A percentile compares a stretch with the other conserved stretches of the same genome.
These are phyloP conservation scores for Bactericera cockerelli DNA, from an alignment of 1,140 invertebrate genomes.

Conservation along the genomic window DNA sequence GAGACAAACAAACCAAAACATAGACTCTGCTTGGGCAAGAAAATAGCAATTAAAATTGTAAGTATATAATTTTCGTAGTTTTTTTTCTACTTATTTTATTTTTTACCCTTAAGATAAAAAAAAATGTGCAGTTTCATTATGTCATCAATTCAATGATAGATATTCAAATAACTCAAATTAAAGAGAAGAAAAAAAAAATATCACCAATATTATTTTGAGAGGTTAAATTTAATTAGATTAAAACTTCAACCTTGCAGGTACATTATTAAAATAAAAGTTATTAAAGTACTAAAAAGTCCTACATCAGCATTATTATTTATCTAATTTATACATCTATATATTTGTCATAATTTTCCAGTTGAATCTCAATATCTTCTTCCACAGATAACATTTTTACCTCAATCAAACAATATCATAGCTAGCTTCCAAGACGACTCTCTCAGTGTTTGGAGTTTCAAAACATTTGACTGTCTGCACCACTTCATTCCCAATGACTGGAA, in stretches of 20 bases:
- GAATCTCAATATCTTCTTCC: too few species aligned
- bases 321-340: too few species aligned
- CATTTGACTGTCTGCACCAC: constrained; percentile 36
- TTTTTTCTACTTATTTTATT: neutral
- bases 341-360: too few species aligned
- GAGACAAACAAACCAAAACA: constrained; percentile 23
- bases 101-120: neutral
- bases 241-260: too few species aligned
- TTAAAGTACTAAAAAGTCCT: too few species aligned
- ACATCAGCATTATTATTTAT: too few species aligned
- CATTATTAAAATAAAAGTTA: too few species aligned
- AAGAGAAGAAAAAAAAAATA: too few species aligned
- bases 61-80: neutral
- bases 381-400: constrained; percentile 38
- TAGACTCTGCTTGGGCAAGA: neutral
- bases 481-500: constrained; percentile 35
- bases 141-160: neutral
- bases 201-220: too few species aligned
- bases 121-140: neutral
- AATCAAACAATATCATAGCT: constrained; percentile 39
- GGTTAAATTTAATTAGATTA: too few species aligned
- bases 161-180: too few species aligned
- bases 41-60: neutral
- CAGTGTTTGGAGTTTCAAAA: constrained; percentile 44
- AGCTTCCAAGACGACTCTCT: constrained; percentile 47